phyloP scores from a whole-genome alignment of 2,888 invertebrate genomes.

The Augiades crinisus region DNA sequence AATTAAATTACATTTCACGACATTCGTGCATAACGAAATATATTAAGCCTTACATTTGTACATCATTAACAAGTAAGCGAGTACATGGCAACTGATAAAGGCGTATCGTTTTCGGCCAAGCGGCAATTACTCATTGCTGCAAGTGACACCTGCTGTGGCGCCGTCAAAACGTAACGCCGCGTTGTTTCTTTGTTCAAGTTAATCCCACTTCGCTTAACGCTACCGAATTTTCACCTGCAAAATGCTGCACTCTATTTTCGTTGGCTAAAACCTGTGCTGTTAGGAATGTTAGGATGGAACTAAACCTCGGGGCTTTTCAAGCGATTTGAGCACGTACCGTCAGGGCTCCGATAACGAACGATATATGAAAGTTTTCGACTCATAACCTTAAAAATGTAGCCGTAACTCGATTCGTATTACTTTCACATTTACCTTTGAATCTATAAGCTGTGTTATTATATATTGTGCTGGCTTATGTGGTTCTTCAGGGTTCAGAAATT shows the following conservation, averaged over 20 bases:
- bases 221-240: constrained; percentile 17
- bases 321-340: not conserved
- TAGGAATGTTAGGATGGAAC: not conserved
- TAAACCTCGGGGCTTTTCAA: constrained; percentile 10
- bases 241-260: constrained; percentile 14
- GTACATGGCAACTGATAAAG: not conserved
- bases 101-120: constrained; percentile 2
- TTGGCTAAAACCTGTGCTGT: constrained; percentile 6
- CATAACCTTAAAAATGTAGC: not conserved
- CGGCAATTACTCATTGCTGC: constrained; percentile 11
- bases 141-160: constrained; percentile 18
- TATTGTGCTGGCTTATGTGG: too few species aligned
- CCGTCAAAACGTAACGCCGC: not conserved
- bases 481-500: too few species aligned
- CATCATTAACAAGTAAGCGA: not conserved
- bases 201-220: constrained; percentile 11
- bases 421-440: not conserved
- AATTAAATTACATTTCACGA: too few species aligned
- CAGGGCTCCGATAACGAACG: not conserved
- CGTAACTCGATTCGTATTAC: not conserved
- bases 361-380: not conserved
- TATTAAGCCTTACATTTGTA: too few species aligned
- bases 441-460: not conserved
- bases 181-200: constrained; percentile 20
- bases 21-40: too few species aligned